Evolutionary conservation across 2,888 invertebrate species (phyloP).

Genomic region (Drosophila prolongata): DNA sequence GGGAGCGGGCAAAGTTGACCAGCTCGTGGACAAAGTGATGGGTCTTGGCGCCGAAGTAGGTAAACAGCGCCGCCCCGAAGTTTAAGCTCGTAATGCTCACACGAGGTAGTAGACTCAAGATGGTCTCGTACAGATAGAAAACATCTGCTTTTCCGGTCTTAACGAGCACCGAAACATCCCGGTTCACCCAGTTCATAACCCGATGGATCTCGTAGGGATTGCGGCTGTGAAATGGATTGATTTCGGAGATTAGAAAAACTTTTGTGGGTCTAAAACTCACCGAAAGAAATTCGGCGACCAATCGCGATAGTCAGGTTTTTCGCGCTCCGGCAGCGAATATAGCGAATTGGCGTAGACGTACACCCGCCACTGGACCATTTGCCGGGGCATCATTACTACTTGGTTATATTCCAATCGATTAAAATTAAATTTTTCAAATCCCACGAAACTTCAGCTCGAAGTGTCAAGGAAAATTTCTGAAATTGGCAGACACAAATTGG

Average conservation of each 20-base stretch:
- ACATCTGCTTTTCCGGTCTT: slow-evolving; percentile 85
- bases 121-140: slow-evolving; percentile 88
- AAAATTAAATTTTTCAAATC: not conserved
- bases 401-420: no score
- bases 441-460: not conserved
- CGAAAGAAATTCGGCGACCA: slow-evolving; percentile 90
- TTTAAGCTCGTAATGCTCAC: slow-evolving; percentile 86
- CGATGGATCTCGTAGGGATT: slow-evolving; percentile 92
- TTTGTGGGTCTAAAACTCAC: slow-evolving; percentile 83
- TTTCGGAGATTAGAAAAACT: not conserved
- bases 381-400: slow-evolving; percentile 42
- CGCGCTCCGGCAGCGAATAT: slow-evolving; percentile 90
- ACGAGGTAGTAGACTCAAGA: slow-evolving; percentile 88
- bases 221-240: slow-evolving; percentile 84
- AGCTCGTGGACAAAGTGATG: slow-evolving; percentile 96
- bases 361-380: slow-evolving; percentile 85
- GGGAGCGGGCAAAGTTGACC: slow-evolving; percentile 93
- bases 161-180: slow-evolving; percentile 91
- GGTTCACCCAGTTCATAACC: slow-evolving; percentile 93
- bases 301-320: slow-evolving; percentile 89
- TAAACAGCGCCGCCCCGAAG: slow-evolving; percentile 88
- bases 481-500: not conserved
- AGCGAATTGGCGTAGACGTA: slow-evolving; percentile 90
- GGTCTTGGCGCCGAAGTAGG: slow-evolving; percentile 89
- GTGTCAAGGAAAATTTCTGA: not conserved